Evolutionary conservation across 2,888 invertebrate species (phyloP).

Genomic region (Drosophila cracens): DNA sequence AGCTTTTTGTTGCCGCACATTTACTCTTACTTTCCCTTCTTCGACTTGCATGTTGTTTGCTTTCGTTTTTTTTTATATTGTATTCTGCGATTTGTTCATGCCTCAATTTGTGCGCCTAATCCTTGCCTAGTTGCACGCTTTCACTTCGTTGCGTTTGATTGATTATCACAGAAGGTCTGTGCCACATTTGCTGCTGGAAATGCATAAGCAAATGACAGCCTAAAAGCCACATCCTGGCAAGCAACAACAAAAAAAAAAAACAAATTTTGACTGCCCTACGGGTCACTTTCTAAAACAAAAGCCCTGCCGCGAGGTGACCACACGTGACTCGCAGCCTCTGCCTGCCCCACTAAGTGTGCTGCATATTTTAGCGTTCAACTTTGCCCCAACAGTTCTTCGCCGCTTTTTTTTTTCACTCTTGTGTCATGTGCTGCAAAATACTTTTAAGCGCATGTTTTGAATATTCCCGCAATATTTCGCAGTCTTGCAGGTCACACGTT

Average conservation of each 20-base stretch:
- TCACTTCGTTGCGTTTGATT: slow-evolving; percentile 48
- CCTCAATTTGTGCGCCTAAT: slow-evolving; percentile 29
- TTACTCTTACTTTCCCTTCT: slow-evolving; percentile 52
- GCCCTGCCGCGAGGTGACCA: slow-evolving; percentile 46
- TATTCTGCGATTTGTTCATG: slow-evolving; percentile 10
- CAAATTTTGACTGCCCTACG: slow-evolving; percentile 34
- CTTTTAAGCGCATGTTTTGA: slow-evolving; percentile 79
- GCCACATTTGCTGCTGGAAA: slow-evolving; percentile 19
- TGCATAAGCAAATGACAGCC: slow-evolving; percentile 58
- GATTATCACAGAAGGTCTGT: slow-evolving; percentile 32
- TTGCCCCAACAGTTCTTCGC: slow-evolving; percentile 37
- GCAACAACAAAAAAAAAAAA: not conserved
- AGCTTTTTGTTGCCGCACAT: slow-evolving; percentile 72
- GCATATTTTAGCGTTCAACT: slow-evolving; percentile 65
- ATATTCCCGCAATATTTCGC: slow-evolving; percentile 75
- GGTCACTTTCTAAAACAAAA: slow-evolving; percentile 41
- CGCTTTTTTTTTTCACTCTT: slow-evolving; percentile 19
- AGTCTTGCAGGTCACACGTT: slow-evolving; percentile 46
- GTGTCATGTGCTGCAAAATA: slow-evolving; percentile 68
- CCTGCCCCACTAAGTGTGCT: slow-evolving; percentile 65
- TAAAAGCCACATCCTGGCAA: slow-evolving; percentile 33
- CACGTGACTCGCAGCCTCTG: slow-evolving; percentile 63
- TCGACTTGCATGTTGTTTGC: slow-evolving; percentile 2
- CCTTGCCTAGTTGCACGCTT: slow-evolving; percentile 29
- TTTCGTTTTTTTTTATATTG: slow-evolving; percentile 4